Evolutionary conservation across 2,888 invertebrate genomes (phyloP).

Genomic region (Hermaeophaga mercurialis): DNA sequence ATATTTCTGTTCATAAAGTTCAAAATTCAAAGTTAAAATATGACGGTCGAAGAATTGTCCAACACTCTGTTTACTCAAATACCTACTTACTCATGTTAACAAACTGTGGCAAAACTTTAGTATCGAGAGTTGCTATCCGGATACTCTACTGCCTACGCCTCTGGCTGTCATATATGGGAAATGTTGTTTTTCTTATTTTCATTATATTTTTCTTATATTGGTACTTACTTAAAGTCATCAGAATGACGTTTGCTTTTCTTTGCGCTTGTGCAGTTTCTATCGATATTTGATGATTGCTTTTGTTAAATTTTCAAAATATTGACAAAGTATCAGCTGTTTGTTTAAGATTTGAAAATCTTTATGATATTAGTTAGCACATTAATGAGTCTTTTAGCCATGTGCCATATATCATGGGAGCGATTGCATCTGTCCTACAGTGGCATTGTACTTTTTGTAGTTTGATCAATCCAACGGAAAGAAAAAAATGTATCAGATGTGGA

Average conservation of each 20-base stretch:
- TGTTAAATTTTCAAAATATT: conserved; percentile 31
- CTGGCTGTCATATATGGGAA: no score
- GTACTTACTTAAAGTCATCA: no score
- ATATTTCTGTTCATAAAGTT: no score
- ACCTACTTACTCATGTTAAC: no score
- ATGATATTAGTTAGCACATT: conserved; percentile 39
- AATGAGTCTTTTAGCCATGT: conserved; percentile 55
- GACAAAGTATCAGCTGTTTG: conserved; percentile 46
- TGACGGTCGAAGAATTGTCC: no score
- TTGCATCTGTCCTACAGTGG: conserved; percentile 93
- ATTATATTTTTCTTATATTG: no score
- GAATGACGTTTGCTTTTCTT: neutral
- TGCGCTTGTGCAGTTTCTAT: conserved; percentile 14
- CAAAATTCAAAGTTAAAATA: no score
- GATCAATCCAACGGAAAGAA: conserved; percentile 86
- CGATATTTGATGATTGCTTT: conserved; percentile 17
- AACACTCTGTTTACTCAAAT: no score
- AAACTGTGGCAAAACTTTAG: no score
- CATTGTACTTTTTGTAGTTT: conserved; percentile 86
- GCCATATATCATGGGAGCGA: conserved; percentile 80
- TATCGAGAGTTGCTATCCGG: no score
- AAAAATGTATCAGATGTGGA: conserved; percentile 84
- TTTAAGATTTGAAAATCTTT: conserved; percentile 31
- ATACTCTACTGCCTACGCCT: no score
- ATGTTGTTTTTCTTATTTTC: neutral